Percentiles rank a stretch among this genome's conserved stretches.
Conservation (phyloP, 1,140 invertebrate species). For the Drosophila kurseongensis region DNA sequence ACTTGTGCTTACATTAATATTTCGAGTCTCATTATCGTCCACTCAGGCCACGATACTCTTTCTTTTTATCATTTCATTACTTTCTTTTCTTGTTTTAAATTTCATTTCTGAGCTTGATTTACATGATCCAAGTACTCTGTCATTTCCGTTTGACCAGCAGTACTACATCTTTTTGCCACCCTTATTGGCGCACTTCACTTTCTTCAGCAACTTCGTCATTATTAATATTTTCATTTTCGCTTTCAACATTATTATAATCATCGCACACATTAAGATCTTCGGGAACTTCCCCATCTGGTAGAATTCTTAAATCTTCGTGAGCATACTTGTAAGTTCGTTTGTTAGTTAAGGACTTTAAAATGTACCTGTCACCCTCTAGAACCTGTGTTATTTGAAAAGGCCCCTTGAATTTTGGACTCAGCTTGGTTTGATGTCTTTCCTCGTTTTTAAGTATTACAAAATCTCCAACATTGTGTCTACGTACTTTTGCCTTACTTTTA, state of each 20-base stretch:
- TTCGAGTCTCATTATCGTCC: too few relatives aligned
- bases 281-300: not conserved
- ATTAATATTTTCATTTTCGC: not conserved
- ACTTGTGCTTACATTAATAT: not conserved
- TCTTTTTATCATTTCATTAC: too few relatives aligned
- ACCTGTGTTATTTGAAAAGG: slow-evolving; percentile 1
- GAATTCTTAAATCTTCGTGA: not conserved
- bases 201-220: not conserved
- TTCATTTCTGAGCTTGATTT: not conserved
- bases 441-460: slow-evolving; percentile 10
- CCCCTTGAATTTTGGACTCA: not conserved
- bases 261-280: slow-evolving; percentile 14
- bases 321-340: slow-evolving; percentile 14
- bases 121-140: slow-evolving; percentile 1
- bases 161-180: not conserved
- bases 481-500: not conserved
- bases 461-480: not conserved
- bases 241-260: slow-evolving; percentile 19
- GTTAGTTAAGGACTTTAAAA: slow-evolving; percentile 7
- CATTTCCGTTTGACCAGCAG: slow-evolving; percentile 1
- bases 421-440: too few relatives aligned
- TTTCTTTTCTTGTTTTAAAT: too few relatives aligned
- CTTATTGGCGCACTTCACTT: slow-evolving; percentile 4
- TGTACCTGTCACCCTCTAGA: slow-evolving; percentile 17
- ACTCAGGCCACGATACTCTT: too few relatives aligned